Conservation (phyloP, 1,140 invertebrate species). For the Brachionus rotundiformis region DNA sequence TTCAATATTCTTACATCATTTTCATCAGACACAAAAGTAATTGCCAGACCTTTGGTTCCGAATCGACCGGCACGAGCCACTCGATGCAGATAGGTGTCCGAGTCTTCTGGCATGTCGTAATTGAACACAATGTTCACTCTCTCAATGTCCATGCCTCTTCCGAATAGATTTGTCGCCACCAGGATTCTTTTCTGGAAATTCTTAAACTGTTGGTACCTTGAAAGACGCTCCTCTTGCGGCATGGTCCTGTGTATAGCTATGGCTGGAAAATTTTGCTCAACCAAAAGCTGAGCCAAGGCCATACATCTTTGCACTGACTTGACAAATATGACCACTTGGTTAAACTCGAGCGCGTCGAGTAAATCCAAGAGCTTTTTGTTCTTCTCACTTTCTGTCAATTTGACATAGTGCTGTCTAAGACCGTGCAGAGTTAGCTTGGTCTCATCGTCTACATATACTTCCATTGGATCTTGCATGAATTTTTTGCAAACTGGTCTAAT, state of each 20-base stretch:
- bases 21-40: constrained; percentile 96
- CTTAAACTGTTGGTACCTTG: constrained; percentile 97
- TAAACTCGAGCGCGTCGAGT: constrained; percentile 96
- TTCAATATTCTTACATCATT: constrained; percentile 94
- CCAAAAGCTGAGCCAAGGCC: constrained; percentile 88
- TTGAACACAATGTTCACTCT: constrained; percentile 99
- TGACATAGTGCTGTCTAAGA: constrained; percentile 98
- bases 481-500: constrained; percentile 98
- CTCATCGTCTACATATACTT: constrained; percentile 99
- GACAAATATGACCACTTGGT: constrained; percentile 94
- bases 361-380: constrained; percentile 98
- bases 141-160: constrained; percentile 73
- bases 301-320: constrained; percentile 98
- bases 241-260: constrained; percentile 98
- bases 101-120: constrained; percentile 99
- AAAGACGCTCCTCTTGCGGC: constrained; percentile 89
- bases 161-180: constrained; percentile 98
- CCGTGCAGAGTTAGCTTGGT: constrained; percentile 98
- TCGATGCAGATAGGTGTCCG: constrained; percentile 96
- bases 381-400: constrained; percentile 99
- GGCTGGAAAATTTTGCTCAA: constrained; percentile 98
- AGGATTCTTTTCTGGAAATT: constrained; percentile 98
- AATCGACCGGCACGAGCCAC: constrained; percentile 94
- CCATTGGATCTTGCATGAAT: constrained; percentile 99
- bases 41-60: constrained; percentile 94